Evolutionary conservation across 2,797 vertebrate species (phyloP).

Genomic region (Enteromius treurensis): DNA sequence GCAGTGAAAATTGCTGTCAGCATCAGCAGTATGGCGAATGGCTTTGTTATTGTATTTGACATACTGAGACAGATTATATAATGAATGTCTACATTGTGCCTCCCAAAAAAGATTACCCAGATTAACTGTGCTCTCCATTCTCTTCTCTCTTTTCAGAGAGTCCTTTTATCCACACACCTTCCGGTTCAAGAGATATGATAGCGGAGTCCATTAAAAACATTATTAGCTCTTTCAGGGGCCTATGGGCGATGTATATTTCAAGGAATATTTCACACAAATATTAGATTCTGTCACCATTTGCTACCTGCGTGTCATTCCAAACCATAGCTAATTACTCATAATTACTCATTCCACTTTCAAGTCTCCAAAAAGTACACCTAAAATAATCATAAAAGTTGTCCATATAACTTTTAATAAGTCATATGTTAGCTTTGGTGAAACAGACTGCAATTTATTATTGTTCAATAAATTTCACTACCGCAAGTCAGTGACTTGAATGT

Average conservation of each 20-base stretch:
- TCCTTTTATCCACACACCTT: constrained; percentile 40
- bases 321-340: too few species aligned
- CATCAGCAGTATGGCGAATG: constrained; percentile 60
- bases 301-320: background rate
- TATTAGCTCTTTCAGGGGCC: constrained; percentile 38
- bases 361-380: background rate
- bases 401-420: background rate
- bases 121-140: constrained; percentile 45
- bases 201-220: constrained; percentile 22
- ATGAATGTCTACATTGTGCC: constrained; percentile 53
- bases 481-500: constrained; percentile 5
- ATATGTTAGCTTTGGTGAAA: background rate
- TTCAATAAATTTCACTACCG: background rate
- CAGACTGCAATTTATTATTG: background rate
- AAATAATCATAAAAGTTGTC: background rate
- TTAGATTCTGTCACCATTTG: background rate
- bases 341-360: background rate
- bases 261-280: constrained; percentile 22
- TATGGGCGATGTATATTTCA: constrained; percentile 61
- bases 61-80: constrained; percentile 62
- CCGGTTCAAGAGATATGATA: constrained; percentile 34
- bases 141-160: constrained; percentile 30
- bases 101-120: constrained; percentile 48
- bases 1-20: constrained; percentile 57
- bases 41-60: constrained; percentile 61